Evolutionary conservation across 2,888 invertebrate genomes (phyloP), one percentile per base, ranked within the genome.

Genomic region (Sympetrum striolatum): DNA sequence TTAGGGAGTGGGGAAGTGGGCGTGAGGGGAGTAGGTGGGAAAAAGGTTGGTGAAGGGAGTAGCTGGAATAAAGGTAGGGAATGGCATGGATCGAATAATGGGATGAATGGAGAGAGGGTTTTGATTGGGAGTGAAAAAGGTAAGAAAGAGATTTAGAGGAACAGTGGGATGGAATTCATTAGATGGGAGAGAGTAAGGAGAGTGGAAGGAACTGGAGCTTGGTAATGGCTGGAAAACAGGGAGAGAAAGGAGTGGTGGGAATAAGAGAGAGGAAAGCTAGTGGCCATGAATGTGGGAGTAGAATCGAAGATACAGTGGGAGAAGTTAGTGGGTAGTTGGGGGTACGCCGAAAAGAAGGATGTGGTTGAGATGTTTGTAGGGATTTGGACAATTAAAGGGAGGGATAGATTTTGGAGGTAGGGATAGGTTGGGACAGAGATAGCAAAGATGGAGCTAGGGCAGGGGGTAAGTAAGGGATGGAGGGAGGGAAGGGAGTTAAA

Each of bases 211-310:
- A 37, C 35, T 37, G 58, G 53, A 58, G 90, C 80, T 25, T n/a
- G 80, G 6, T 37, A 92, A 93, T 90, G 91, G 91, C 53, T 91
- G 92, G 48, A 93, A 92, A 91, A 25, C 35, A 15, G 81, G 58
- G 90, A 90, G 60, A 31, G 58, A 90, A 44, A 90, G 79, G 37
- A 39, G 73, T 73, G 48, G 90, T 44, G 64, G 80, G 81, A n/a
- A 37, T 81, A 90, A 81, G 53, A 60, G 37, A 73, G 60, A 22
- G 64, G 73, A 37, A 82, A 90, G 81, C 35, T 5, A 81, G 73
- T 90, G 81, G 91, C 91, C 79, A 90, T 91, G 73, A 90, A 90
- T 25, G 86, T 90, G 58, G 91, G 91, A 48, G 91, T 90, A 35
- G 91, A 81, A 90, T 91, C 91, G 81, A 86, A 60, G 58, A 58